Evolutionary conservation across 2,113 vertebrate species (phyloP).

Genomic region (Thermophis baileyi): DNA sequence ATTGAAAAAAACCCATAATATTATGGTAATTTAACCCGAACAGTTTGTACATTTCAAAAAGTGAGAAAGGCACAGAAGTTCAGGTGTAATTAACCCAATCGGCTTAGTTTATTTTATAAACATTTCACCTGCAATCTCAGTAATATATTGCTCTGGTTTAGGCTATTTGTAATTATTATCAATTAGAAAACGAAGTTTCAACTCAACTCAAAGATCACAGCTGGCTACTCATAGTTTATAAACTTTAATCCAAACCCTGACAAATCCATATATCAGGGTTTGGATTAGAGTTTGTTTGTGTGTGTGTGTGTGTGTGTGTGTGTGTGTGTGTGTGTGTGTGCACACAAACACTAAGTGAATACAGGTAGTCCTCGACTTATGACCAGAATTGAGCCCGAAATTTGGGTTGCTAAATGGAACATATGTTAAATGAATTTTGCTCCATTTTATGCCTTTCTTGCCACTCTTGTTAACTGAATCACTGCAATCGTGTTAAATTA

Average conservation of each 20-base stretch:
- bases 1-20: not conserved
- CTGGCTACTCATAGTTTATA: not conserved
- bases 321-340: no score
- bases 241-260: not conserved
- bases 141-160: not conserved
- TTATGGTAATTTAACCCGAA: constrained; percentile 27
- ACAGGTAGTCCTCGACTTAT: not conserved
- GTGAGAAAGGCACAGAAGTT: constrained; percentile 31
- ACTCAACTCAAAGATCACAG: not conserved
- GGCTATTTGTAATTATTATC: not conserved
- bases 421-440: no score
- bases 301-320: no score
- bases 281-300: no score
- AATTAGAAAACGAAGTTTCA: not conserved
- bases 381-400: no score
- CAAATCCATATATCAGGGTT: no score
- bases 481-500: no score
- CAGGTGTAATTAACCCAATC: not conserved
- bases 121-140: not conserved
- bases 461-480: no score
- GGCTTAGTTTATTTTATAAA: not conserved
- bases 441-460: no score
- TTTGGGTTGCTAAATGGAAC: no score
- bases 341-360: not conserved
- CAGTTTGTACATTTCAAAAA: constrained; percentile 35